These are phyloP conservation scores for Neopipo cinnamomea DNA, from an alignment of 2,113 vertebrate species.

Conservation along the genomic window DNA sequence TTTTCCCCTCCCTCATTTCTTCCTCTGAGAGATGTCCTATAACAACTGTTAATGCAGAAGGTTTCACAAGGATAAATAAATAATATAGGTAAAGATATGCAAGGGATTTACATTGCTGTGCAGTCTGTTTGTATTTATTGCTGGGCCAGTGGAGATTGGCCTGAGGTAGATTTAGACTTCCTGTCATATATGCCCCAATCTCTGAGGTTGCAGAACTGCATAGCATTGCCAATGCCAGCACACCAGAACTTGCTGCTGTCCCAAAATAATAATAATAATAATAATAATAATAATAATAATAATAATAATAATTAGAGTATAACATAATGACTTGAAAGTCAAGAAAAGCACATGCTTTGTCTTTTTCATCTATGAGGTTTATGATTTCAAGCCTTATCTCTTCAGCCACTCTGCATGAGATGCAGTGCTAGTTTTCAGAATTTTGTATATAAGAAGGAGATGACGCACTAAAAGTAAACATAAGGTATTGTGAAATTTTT, in stretches of 20 bases:
- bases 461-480: not conserved
- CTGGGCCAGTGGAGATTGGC: not conserved
- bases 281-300: not conserved
- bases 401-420: not conserved
- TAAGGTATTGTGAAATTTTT: not conserved
- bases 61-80: not conserved
- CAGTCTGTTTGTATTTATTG: not conserved
- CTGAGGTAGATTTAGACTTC: not conserved
- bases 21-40: not conserved
- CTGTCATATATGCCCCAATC: not conserved
- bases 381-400: not conserved
- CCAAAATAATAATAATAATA: not conserved
- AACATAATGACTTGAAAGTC: not conserved
- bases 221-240: not conserved
- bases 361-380: not conserved
- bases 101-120: not conserved
- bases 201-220: not conserved
- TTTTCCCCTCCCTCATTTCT: not conserved
- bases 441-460: not conserved
- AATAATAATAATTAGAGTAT: not conserved
- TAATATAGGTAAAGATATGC: not conserved
- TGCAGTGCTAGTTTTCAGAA: not conserved
- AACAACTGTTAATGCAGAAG: not conserved
- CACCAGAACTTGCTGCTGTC: not conserved
- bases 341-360: not conserved